Base-by-base conservation (phyloP, 2,797 vertebrate genomes). In the Eulemur coronatus region DNA sequence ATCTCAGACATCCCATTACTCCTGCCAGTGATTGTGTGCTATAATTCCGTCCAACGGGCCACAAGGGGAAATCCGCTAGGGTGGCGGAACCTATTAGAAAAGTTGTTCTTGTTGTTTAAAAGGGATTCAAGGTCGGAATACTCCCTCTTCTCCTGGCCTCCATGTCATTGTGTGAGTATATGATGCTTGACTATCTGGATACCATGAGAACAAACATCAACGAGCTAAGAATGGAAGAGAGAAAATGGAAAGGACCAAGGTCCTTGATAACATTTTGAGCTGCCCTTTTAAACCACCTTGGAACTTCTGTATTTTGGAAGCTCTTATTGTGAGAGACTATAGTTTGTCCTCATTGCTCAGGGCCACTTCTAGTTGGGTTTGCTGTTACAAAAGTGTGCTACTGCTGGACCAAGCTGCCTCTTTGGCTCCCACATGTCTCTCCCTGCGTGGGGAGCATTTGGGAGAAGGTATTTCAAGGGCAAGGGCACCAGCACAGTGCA, bases 401-500 rank as follows among this genome's bases (percentile, higher is more conserved):
- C 2, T 30, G 33, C 85, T 18, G 43, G 15, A 50, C 0, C 24
- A 82, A 30, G n/a, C 9, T 69, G 73, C 57, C 48, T 69, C 61
- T 5, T 22, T 17, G 11, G 22, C 15, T 12, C 10, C 22, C 28
- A 43, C 24, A 0, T 67, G 20, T 35, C 14, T 67, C 52, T 90
- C 55, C 52, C 43, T 38, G 18, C 24, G 26, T 30, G 18, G 38
- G 55, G 7, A 38, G 57, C 15, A 22, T 30, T 30, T 84, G 7
- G 52, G 30, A 65, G 87, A 38, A 41, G n/a, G 63, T 2, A 3
- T 30, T 13, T 2, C 5, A 41, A 20, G 43, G 50, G 52, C 30
- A 17, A 17, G 59, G 30, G 5, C 3, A 3, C 14, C 41, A 4
- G 26, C 17, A 14, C 41, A 35, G 65, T 1, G 5, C 1, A 8